Percentiles rank a stretch among this genome's conserved stretches.
Evolutionary conservation across 1,140 invertebrate species (phyloP).

Genomic region (Andricus grossulariae): DNA sequence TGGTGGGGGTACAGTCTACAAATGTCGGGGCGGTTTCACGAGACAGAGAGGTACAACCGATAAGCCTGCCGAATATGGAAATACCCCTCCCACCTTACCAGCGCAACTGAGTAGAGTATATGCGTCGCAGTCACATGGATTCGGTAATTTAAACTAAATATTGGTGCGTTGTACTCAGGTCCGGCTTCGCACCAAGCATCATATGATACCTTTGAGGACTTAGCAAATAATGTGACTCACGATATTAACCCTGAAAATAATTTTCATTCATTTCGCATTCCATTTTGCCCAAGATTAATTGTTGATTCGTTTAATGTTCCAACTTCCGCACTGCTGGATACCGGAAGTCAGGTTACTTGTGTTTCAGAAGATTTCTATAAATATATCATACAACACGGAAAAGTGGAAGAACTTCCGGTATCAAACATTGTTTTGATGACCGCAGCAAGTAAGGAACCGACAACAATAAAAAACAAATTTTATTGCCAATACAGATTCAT

Average conservation of each 20-base stretch:
- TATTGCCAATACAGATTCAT: background rate
- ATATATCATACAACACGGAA: background rate
- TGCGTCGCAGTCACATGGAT: too few species aligned
- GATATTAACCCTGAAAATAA: background rate
- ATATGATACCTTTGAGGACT: conserved; percentile 32
- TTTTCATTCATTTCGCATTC: background rate
- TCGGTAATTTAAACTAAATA: conserved; percentile 38
- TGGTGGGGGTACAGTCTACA: background rate
- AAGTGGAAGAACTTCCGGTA: background rate
- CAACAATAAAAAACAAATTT: background rate
- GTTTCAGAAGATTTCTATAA: background rate
- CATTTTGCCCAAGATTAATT: background rate
- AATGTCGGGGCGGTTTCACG: background rate
- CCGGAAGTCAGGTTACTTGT: background rate
- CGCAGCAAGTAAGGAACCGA: background rate
- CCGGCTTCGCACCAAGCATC: conserved; percentile 7
- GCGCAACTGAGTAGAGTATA: too few species aligned
- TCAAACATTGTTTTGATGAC: background rate
- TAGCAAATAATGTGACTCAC: background rate
- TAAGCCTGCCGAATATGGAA: too few species aligned
- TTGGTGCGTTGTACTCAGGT: conserved; percentile 24
- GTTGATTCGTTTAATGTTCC: background rate
- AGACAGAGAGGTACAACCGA: background rate
- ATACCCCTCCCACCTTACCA: too few species aligned
- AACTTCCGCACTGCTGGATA: background rate